Percentiles rank a stretch among this genome's conserved stretches.
Evolutionary conservation across 2,113 vertebrate species (phyloP).

Genomic region (Gopherus flavomarginatus): DNA sequence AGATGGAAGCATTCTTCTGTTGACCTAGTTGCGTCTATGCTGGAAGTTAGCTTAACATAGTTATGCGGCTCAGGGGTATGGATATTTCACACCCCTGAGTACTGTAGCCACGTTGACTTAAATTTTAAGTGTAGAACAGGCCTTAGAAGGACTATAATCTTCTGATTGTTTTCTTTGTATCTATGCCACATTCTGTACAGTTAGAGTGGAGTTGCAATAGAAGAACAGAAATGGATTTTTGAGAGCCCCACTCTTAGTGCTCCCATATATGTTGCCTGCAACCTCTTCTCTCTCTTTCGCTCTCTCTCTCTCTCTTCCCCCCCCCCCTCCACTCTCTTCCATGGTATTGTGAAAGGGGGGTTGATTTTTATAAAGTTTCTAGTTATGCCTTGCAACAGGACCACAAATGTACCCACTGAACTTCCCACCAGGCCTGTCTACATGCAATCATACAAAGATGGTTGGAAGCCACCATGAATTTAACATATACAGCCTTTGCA

Average conservation of each 20-base stretch:
- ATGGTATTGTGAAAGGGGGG: background rate
- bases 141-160: background rate
- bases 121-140: background rate
- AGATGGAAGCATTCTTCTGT: background rate
- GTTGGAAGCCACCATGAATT: accelerated
- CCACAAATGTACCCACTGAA: background rate
- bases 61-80: background rate
- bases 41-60: background rate
- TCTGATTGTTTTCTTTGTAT: background rate
- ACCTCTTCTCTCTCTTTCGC: background rate
- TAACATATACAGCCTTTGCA: background rate
- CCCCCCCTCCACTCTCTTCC: accelerated
- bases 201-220: background rate
- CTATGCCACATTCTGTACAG: too few relatives aligned
- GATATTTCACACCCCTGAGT: background rate
- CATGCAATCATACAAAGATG: accelerated
- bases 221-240: background rate
- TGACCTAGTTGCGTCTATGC: background rate
- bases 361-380: background rate
- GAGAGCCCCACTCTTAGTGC: background rate
- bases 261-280: background rate
- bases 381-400: background rate
- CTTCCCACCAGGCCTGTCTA: background rate
- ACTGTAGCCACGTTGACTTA: background rate
- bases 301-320: too few relatives aligned